Percentiles rank a stretch among this genome's conserved stretches.
phyloP scores from a whole-genome alignment of 2,797 vertebrate species.

The Sitta carolinensis region DNA sequence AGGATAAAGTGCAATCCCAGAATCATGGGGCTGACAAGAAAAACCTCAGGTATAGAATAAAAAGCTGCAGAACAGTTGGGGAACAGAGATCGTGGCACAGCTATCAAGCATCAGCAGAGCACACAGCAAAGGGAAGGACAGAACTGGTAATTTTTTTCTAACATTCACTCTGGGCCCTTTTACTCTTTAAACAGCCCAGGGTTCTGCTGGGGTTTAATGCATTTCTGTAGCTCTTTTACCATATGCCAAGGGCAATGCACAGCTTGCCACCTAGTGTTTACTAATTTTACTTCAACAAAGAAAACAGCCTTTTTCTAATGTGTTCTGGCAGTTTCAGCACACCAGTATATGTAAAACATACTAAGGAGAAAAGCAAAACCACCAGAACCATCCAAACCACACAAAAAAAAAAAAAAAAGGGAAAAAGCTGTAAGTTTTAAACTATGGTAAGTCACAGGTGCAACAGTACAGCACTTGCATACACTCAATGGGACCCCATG shows the following conservation, averaged over 20 bases:
- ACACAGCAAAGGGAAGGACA: neutral
- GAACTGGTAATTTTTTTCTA: neutral
- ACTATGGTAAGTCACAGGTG: neutral
- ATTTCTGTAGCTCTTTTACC: neutral
- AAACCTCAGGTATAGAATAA: neutral
- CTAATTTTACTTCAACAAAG: neutral
- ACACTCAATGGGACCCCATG: neutral
- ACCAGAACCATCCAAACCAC: neutral
- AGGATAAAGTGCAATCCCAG: neutral
- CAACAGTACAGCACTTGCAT: neutral
- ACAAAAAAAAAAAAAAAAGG: neutral
- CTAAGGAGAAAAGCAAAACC: neutral
- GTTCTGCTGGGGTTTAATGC: neutral
- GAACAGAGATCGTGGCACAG: neutral
- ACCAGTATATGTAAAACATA: neutral
- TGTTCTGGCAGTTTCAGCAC: neutral
- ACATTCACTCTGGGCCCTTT: neutral
- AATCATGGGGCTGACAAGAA: neutral
- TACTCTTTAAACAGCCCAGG: neutral
- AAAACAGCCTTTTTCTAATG: neutral
- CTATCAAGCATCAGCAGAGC: neutral
- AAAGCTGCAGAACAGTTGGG: neutral
- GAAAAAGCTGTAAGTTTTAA: neutral
- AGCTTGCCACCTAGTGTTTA: slow-evolving; percentile 41
- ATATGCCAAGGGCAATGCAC: accelerated